Conservation (phyloP, 1,140 invertebrate species). For the Brachionus plicatilis region DNA sequence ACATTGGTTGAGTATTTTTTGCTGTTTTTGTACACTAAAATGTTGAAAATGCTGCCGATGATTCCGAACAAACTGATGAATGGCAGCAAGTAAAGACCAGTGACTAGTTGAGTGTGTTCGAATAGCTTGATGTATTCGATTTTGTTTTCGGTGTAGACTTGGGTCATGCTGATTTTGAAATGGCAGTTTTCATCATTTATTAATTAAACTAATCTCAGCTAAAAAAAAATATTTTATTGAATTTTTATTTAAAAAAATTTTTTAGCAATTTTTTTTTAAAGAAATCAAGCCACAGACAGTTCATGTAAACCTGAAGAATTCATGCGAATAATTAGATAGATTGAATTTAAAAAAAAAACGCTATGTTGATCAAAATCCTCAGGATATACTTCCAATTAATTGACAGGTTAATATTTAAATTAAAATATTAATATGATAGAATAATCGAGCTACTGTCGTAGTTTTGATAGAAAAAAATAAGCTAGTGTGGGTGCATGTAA, state of each 20-base stretch:
- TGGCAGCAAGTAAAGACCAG: constrained; percentile 62
- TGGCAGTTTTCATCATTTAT: background rate
- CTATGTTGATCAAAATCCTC: no score
- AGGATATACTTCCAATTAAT: no score
- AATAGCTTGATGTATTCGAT: constrained; percentile 47
- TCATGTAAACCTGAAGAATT: no score
- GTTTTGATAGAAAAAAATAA: no score
- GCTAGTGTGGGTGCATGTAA: no score
- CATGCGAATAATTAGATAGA: no score
- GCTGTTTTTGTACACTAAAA: constrained; percentile 66
- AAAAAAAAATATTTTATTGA: no score
- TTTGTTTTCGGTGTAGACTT: background rate
- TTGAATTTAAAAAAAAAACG: no score
- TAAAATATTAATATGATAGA: no score
- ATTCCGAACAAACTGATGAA: constrained; percentile 66
- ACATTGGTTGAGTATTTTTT: constrained; percentile 69
- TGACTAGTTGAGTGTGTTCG: constrained; percentile 47
- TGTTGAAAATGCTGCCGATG: constrained; percentile 66
- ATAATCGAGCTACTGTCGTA: no score
- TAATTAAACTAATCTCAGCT: background rate
- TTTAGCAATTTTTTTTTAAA: background rate
- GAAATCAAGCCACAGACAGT: no score
- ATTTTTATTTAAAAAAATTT: background rate
- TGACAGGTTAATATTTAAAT: no score
- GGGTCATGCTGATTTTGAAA: background rate